These are phyloP conservation scores for Leptopilina syphax DNA, from an alignment of 2,888 invertebrate genomes.

Conservation along the genomic window DNA sequence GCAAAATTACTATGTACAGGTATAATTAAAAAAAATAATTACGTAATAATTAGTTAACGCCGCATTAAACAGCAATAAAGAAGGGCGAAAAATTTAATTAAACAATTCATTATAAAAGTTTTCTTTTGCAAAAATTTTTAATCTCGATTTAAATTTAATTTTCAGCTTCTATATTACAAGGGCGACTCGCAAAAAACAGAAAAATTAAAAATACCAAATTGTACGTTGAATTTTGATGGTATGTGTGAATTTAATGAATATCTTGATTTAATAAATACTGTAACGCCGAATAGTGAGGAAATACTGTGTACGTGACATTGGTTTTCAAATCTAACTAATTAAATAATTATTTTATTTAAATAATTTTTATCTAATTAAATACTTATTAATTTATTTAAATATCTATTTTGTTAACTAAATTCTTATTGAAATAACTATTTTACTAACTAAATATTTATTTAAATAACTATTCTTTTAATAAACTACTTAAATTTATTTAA, in stretches of 20 bases:
- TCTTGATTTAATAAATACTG: slow-evolving; percentile 76
- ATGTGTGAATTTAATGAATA: slow-evolving; percentile 79
- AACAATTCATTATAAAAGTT: not conserved
- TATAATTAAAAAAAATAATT: slow-evolving; percentile 45
- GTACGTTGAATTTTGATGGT: slow-evolving; percentile 64
- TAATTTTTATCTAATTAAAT: no score
- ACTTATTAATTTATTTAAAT: no score
- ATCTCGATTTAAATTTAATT: not conserved
- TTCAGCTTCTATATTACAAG: slow-evolving; percentile 11
- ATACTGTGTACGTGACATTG: slow-evolving; percentile 42
- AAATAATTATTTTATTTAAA: no score
- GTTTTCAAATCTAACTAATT: not conserved
- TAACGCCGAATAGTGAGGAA: slow-evolving; percentile 76
- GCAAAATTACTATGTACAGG: slow-evolving; percentile 64
- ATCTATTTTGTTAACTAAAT: no score
- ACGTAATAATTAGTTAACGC: no score
- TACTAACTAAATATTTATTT: no score
- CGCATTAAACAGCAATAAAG: no score
- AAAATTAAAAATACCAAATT: slow-evolving; percentile 74
- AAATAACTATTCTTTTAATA: no score
- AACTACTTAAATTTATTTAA: no score
- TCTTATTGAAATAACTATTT: no score
- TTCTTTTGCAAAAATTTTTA: not conserved
- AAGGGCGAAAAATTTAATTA: not conserved
- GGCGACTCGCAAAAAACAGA: not conserved